Conservation (phyloP, 1,140 invertebrate genomes). For the Megalopta genalis region DNA sequence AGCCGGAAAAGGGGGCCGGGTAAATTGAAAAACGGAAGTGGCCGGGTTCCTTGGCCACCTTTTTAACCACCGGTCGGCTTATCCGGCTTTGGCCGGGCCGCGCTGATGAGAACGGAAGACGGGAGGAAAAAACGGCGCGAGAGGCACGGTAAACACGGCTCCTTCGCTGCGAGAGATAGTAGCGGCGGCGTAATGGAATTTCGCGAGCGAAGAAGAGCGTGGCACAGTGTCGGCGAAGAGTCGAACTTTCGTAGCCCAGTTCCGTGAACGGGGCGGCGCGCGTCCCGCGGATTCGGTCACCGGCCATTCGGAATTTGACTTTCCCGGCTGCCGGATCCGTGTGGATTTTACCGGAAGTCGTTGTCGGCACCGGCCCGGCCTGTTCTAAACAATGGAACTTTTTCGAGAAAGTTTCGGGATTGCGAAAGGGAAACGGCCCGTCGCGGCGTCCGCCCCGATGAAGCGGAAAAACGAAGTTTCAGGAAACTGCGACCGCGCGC, state of each 20-base stretch:
- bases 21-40: conserved; percentile 1
- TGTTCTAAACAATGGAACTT: neutral
- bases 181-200: conserved; percentile 29
- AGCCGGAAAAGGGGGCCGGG: too few relatives aligned
- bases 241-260: neutral
- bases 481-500: too few relatives aligned
- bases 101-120: neutral
- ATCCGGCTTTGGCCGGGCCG: neutral
- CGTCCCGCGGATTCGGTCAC: neutral
- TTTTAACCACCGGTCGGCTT: conserved; percentile 1
- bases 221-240: too few relatives aligned
- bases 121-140: neutral
- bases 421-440: neutral
- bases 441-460: neutral
- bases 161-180: neutral
- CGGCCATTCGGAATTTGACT: conserved; percentile 6
- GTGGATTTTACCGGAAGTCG: conserved; percentile 12
- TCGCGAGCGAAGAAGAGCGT: too few relatives aligned
- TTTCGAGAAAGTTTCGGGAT: neutral
- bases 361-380: neutral
- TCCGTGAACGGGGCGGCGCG: neutral
- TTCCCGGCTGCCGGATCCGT: neutral
- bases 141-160: neutral
- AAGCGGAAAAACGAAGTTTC: conserved; percentile 19
- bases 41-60: neutral